Percentiles rank a stretch among this genome's conserved stretches.
These are phyloP conservation scores for Emys orbicularis DNA, from an alignment of 2,797 vertebrate species.

Conservation along the genomic window DNA sequence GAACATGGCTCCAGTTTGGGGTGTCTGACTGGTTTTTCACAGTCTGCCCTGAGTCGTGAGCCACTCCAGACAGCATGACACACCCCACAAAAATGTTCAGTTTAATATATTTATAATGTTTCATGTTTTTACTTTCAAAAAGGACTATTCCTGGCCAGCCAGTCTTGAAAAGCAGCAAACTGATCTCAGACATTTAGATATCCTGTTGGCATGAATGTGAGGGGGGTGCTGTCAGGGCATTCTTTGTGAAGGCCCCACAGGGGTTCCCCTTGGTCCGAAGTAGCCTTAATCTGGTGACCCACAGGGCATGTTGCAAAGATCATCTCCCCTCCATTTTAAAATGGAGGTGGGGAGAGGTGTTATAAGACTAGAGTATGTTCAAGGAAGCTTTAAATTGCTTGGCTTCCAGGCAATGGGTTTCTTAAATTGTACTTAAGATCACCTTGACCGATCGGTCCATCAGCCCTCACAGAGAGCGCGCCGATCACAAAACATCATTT, in stretches of 20 bases:
- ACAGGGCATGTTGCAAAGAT: neutral
- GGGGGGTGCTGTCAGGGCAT: neutral
- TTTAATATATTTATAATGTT: neutral
- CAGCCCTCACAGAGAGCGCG: neutral
- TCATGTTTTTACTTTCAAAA: neutral
- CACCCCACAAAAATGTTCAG: neutral
- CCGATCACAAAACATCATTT: no score
- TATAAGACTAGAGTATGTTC: rapidly evolving
- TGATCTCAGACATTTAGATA: neutral
- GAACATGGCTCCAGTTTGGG: no score
- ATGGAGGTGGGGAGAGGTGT: neutral
- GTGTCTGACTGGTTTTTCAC: neutral
- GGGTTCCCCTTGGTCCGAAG: neutral
- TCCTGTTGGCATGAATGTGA: neutral
- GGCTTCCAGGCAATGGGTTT: neutral
- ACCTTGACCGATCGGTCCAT: neutral
- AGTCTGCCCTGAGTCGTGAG: neutral
- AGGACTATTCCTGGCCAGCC: neutral
- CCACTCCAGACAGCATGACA: no score
- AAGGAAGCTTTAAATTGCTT: neutral
- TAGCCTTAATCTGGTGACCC: neutral
- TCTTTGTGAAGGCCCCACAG: neutral
- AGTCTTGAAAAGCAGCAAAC: neutral
- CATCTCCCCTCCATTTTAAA: neutral
- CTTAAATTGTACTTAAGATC: neutral